A percentile compares a stretch with the other conserved stretches of the same genome.
Evolutionary conservation across 2,797 vertebrate species (phyloP).

Genomic region (Chromobotia macracanthus): DNA sequence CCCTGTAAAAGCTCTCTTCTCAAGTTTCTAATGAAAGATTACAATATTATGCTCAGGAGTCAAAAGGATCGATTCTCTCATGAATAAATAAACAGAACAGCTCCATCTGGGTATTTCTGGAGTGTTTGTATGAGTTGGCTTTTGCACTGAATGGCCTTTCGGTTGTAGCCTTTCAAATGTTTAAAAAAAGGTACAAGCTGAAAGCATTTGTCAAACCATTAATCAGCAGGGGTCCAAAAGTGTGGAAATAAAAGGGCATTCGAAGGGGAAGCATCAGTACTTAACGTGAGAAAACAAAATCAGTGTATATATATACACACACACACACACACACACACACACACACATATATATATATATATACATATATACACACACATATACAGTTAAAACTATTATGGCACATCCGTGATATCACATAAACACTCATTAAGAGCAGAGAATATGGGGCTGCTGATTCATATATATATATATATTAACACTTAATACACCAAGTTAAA

Average conservation of each 20-base stretch:
- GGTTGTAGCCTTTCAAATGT: background rate
- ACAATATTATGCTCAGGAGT: constrained; percentile 33
- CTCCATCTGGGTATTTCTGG: constrained; percentile 9
- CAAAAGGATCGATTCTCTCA: constrained; percentile 40
- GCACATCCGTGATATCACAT: constrained; percentile 49
- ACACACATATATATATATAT: too few relatives aligned
- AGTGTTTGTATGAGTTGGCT: background rate
- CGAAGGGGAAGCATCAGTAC: constrained; percentile 38
- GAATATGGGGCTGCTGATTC: constrained; percentile 42
- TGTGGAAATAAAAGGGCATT: constrained; percentile 48
- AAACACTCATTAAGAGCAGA: constrained; percentile 42
- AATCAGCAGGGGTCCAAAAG: constrained; percentile 49
- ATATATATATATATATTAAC: too few relatives aligned
- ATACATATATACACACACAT: too few relatives aligned
- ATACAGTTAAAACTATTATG: constrained; percentile 58
- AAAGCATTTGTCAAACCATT: constrained; percentile 46
- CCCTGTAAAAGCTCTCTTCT: constrained; percentile 11
- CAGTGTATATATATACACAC: background rate
- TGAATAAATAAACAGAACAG: constrained; percentile 46
- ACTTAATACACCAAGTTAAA: too few relatives aligned
- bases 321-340: too few relatives aligned
- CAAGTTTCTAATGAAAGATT: constrained; percentile 49
- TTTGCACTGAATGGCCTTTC: constrained; percentile 24
- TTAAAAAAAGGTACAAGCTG: constrained; percentile 1
- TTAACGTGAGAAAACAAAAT: background rate